These are phyloP conservation scores for Penaeus vannamei DNA, from an alignment of 1,140 invertebrate genomes.

Conservation along the genomic window DNA sequence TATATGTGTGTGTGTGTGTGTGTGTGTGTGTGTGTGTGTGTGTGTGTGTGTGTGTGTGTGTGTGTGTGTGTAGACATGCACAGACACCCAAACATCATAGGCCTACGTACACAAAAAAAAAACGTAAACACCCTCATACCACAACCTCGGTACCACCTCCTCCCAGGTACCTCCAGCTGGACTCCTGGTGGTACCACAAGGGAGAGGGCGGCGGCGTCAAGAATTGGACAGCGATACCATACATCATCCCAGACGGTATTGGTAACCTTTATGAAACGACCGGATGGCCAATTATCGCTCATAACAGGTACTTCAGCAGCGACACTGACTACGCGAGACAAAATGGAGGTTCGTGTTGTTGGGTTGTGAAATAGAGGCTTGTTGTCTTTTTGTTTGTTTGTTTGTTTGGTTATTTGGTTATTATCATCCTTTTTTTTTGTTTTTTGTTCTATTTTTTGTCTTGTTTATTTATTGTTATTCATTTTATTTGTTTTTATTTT, in stretches of 20 bases:
- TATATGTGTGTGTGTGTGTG: too few species aligned
- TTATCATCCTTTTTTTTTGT: not conserved
- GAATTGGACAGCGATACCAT: conserved; percentile 59
- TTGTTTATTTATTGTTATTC: too few species aligned
- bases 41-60: too few species aligned
- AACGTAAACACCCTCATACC: not conserved
- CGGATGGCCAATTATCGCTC: conserved; percentile 60
- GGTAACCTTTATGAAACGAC: conserved; percentile 39
- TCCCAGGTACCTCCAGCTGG: conserved; percentile 57
- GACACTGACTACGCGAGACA: conserved; percentile 62
- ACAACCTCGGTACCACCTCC: not conserved
- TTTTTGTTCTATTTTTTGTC: too few species aligned
- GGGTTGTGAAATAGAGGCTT: not conserved
- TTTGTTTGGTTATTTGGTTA: not conserved
- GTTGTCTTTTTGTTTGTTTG: not conserved
- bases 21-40: too few species aligned
- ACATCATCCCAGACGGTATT: conserved; percentile 58
- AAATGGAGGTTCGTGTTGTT: conserved; percentile 50
- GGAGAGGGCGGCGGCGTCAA: conserved; percentile 54
- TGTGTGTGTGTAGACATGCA: too few species aligned
- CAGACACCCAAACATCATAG: too few species aligned
- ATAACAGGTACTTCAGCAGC: conserved; percentile 64
- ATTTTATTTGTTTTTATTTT: too few species aligned
- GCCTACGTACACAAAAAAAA: too few species aligned
- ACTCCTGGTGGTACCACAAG: conserved; percentile 67